phyloP scores from a whole-genome alignment of 1,140 invertebrate species.

The Hydropsyche tenuis region DNA sequence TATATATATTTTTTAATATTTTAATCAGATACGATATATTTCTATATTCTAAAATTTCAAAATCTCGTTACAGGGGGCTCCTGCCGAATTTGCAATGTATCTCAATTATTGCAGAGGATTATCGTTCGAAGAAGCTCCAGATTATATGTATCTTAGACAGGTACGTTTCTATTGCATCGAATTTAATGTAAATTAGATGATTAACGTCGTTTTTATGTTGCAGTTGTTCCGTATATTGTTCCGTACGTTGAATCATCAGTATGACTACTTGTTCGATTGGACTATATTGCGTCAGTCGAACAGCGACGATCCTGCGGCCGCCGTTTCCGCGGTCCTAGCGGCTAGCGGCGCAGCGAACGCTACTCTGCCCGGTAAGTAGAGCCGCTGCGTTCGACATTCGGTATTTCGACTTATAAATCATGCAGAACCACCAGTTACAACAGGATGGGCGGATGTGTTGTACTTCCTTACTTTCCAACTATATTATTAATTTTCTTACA shows the following conservation, averaged over 20 bases:
- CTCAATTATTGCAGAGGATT: slow-evolving; percentile 96
- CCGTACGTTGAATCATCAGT: slow-evolving; percentile 98
- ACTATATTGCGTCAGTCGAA: slow-evolving; percentile 94
- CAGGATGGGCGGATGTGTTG: slow-evolving; percentile 24
- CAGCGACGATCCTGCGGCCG: slow-evolving; percentile 58
- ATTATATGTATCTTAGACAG: slow-evolving; percentile 98
- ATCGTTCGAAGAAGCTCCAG: slow-evolving; percentile 94
- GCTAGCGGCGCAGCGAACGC: slow-evolving; percentile 49
- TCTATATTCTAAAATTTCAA: background rate
- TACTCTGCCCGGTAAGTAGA: slow-evolving; percentile 50
- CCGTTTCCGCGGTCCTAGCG: slow-evolving; percentile 47
- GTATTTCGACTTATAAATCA: slow-evolving; percentile 56
- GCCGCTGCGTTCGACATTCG: slow-evolving; percentile 53
- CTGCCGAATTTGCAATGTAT: slow-evolving; percentile 98
- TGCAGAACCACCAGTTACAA: slow-evolving; percentile 51
- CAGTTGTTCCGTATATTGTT: slow-evolving; percentile 95
- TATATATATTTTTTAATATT: background rate
- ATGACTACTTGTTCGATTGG: slow-evolving; percentile 99
- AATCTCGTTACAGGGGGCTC: slow-evolving; percentile 75
- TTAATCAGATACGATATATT: background rate
- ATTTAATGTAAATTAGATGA: too few relatives aligned
- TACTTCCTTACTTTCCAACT: slow-evolving; percentile 3
- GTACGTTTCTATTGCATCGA: slow-evolving; percentile 56
- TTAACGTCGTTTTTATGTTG: too few relatives aligned
- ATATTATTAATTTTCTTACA: background rate